These are phyloP conservation scores for Melanotaenia maccullochi DNA, from an alignment of 2,797 vertebrate genomes.

Conservation along the genomic window DNA sequence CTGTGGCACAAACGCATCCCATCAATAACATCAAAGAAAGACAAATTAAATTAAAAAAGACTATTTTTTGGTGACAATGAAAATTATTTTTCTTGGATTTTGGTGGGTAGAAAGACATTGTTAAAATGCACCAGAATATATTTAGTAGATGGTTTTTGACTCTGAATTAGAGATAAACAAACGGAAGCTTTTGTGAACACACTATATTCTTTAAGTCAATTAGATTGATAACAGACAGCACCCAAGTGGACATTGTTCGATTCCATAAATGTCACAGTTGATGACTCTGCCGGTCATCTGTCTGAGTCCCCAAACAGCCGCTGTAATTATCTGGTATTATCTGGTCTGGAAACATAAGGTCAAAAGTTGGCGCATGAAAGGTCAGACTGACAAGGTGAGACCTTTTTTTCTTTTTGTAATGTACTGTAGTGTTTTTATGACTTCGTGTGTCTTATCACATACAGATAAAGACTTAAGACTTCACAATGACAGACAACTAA, in stretches of 20 bases:
- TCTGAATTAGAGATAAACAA: background rate
- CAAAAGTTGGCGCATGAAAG: background rate
- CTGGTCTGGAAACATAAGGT: conserved; percentile 15
- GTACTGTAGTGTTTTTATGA: background rate
- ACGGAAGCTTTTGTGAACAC: background rate
- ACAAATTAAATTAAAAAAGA: background rate
- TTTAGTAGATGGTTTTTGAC: background rate
- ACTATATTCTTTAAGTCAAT: background rate
- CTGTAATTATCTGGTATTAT: conserved; percentile 32
- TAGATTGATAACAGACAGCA: background rate
- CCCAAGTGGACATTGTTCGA: conserved; percentile 10
- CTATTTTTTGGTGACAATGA: background rate
- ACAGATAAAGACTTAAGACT: background rate
- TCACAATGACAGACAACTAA: background rate
- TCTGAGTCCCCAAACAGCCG: conserved; percentile 4
- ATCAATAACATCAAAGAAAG: conserved; percentile 47
- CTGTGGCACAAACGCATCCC: conserved; percentile 47
- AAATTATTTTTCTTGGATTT: background rate
- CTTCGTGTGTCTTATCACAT: background rate
- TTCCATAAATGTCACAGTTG: conserved; percentile 26
- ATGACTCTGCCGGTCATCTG: conserved; percentile 18
- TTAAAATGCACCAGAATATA: conserved; percentile 2
- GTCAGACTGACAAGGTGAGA: background rate
- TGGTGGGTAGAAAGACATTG: background rate
- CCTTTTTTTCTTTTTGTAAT: background rate